phyloP scores from a whole-genome alignment of 2,113 vertebrate species.

The Piprites chloris region DNA sequence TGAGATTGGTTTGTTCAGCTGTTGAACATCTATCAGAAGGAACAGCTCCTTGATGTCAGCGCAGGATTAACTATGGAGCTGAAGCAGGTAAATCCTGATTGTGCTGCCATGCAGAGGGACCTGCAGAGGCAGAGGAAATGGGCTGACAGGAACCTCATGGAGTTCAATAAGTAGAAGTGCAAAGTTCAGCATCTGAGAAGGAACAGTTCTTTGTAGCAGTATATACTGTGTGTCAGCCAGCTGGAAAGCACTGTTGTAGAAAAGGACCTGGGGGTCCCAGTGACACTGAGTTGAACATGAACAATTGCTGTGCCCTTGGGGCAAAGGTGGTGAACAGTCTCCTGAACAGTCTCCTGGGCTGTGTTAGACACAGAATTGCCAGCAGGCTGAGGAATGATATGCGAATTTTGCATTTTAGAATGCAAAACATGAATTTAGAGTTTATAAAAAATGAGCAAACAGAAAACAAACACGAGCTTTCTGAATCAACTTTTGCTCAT shows the following conservation, averaged over 20 bases:
- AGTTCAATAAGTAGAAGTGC: neutral
- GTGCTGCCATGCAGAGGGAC: neutral
- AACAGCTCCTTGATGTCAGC: accelerated
- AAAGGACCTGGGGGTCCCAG: neutral
- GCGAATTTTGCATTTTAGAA: neutral
- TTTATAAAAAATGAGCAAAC: neutral
- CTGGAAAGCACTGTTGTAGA: neutral
- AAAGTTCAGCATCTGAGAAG: neutral
- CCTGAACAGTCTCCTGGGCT: neutral
- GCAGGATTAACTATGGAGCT: neutral
- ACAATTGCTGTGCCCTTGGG: neutral
- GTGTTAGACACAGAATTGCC: neutral
- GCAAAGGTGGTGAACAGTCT: neutral
- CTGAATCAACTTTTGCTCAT: neutral
- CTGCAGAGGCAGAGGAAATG: neutral
- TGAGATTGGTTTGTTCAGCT: neutral
- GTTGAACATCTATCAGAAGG: neutral
- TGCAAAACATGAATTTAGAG: neutral
- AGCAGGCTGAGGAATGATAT: neutral
- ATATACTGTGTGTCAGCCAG: neutral
- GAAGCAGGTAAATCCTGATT: neutral
- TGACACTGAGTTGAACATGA: neutral
- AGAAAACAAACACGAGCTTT: neutral
- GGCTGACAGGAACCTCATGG: neutral
- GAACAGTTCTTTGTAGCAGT: neutral